phyloP scores from a whole-genome alignment of 1,140 invertebrate genomes.

The Eurosta solidaginis region DNA sequence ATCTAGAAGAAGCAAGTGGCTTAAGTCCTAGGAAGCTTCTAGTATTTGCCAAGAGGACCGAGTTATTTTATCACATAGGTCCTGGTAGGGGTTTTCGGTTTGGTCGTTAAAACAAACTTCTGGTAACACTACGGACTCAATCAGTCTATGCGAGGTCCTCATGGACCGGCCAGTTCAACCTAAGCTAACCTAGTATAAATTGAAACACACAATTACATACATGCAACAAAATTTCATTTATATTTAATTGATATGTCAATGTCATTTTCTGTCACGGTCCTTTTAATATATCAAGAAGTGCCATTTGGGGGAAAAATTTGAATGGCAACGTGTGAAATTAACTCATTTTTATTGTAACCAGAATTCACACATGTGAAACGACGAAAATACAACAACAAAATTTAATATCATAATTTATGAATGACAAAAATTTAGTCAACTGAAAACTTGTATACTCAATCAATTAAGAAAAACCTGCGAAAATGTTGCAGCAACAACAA shows the following conservation, averaged over 20 bases:
- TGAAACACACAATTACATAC: no score
- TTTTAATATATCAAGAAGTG: neutral
- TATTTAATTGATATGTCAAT: neutral
- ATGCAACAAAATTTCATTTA: neutral
- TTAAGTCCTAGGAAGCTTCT: no score
- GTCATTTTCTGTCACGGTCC: neutral
- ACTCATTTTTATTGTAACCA: neutral
- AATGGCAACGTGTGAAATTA: slow-evolving; percentile 9
- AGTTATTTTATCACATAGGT: no score
- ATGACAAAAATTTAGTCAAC: slow-evolving; percentile 4
- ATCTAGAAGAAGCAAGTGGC: no score
- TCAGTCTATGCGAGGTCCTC: no score
- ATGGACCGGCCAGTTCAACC: no score
- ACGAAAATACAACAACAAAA: neutral
- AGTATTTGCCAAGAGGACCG: no score
- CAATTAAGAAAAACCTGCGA: neutral
- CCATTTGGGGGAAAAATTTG: neutral
- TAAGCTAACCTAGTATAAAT: no score
- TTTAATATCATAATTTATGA: neutral
- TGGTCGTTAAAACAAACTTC: no score
- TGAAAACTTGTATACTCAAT: neutral
- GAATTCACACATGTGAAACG: neutral
- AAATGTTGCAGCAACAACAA: neutral
- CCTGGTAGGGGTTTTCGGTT: no score
- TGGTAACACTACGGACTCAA: no score